Evolutionary conservation across 2,888 invertebrate genomes (phyloP), one percentile per base, ranked within the genome.

Genomic region (Andrena praecox): DNA sequence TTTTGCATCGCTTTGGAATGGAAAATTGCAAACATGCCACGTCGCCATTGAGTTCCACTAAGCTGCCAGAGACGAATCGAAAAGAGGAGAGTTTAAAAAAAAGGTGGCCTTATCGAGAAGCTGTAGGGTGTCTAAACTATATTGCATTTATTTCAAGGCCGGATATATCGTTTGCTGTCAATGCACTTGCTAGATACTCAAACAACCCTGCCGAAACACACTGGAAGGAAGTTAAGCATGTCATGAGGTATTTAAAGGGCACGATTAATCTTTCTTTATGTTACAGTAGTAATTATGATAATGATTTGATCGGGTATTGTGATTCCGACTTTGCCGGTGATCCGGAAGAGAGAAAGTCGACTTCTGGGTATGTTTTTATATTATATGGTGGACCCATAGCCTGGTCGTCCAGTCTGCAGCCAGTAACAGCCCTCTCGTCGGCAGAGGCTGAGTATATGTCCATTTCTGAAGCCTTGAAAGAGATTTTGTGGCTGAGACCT

Each of bases 401-500:
- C 2, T 35, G 35, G 62, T 75, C 68, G 35, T 75, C 63, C 2
- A 75, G 52, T 54, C 20, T 68, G 20, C 75, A 68, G 24, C 52
- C 62, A 35, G 12, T 68, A 6, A 68, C 68, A 8, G 68, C 68
- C 35, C 62, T 60, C 2, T 75, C 68, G 8, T 35, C 35, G 20
- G 68, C 62, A 27, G 75, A 75, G 8, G 75, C 68, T 20, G 75
- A 75, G 3, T 62, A 68, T 1, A 75, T 77, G 24, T 29, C 64
- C 4, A 71, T 76, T 20, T 50, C 62, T 2, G 66, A 77, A 12
- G 71, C 78, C 0, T 12, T 68, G 2, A 69, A 75, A 5, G 62
- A 75, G 1, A 35, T 75, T 54, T n/a, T 75, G 6, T 56, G 56
- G 62, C 20, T 75, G 42, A 52, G 68, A 12, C 20, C 54, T 7